Base-by-base conservation (phyloP, 37 sponge, comb jelly and placozoan genomes). In the Corticium candelabrum region DNA sequence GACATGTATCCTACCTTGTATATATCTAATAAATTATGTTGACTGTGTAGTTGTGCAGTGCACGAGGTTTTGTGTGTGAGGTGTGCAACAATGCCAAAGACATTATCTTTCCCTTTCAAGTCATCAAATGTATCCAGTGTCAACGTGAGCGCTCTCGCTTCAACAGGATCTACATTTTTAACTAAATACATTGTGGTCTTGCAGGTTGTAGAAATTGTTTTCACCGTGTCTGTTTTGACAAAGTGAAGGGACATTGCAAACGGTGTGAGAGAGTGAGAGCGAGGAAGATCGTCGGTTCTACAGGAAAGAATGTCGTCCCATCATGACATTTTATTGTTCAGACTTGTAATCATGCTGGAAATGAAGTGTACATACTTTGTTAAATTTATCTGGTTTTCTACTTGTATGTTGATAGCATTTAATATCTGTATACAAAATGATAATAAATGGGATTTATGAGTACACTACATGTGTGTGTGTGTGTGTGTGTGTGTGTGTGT, bases 61-160 rank as follows among this genome's bases (percentile, higher is more conserved):
- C 85, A 7, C 90, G 89, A 50, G 99, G 99, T 7, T 94, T 93
- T 81, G 87, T 93, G 34, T 97, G 99, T 39, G 99, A 97, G 80
- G 82, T 91, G 79, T 97, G 99, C 81, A 71, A 84, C 33, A 74
- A 88, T 32, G 67, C 50, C 32, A 82, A 83, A 21, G 91, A 90
- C 41, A 84, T 97, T 41, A 85, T 96, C 15, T 97, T 82, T 68
- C 99, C 99, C 0, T 97, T 97, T 82, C 93, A 97, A 40, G 69
- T 84, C 74, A 34, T 83, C 31, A 85, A 83, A 72, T 86, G 87
- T 35, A 75, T 67, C 0, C 85, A 68, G 69, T 97, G 98, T 67
- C 81, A 7, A 35, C 31, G 73, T 70, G 36, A 43, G 56, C 11
- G 56, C n/a, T n/a, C n/a, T n/a, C n/a, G n/a, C n/a, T n/a, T n/a